phyloP scores from a whole-genome alignment of 1,140 invertebrate genomes.

The Penaeus indicus region DNA sequence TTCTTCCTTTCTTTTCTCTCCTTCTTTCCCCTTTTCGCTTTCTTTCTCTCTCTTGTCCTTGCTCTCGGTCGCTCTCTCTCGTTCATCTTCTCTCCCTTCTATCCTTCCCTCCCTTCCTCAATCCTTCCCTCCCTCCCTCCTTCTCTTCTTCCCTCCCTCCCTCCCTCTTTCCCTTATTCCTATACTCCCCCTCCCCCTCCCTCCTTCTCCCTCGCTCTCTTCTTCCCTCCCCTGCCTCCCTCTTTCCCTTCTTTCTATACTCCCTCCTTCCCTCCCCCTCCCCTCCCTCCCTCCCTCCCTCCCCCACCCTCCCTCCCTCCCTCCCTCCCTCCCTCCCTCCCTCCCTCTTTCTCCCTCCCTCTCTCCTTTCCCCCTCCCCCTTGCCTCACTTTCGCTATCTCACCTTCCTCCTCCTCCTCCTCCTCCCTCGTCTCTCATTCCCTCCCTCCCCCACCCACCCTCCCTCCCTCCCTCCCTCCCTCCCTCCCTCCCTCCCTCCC shows the following conservation, averaged over 20 bases:
- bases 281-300: not conserved
- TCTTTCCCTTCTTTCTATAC: not conserved
- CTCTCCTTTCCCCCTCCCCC: slow-evolving; percentile 26
- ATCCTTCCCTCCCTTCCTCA: not conserved
- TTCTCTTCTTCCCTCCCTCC: not conserved
- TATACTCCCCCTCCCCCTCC: too few species aligned
- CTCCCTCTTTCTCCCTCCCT: not conserved
- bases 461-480: slow-evolving; percentile 3
- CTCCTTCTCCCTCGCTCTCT: too few species aligned
- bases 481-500: not conserved
- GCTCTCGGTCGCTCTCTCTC: not conserved
- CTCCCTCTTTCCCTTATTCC: not conserved
- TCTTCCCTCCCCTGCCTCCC: not conserved
- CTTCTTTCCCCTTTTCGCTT: not conserved
- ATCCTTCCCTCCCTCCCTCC: not conserved
- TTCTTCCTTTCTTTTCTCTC: not conserved
- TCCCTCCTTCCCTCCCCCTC: not conserved
- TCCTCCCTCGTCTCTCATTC: not conserved
- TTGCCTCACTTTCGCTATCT: slow-evolving; percentile 4
- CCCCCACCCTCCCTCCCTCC: not conserved
- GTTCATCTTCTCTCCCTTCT: not conserved
- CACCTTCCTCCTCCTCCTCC: not conserved
- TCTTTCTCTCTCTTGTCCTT: not conserved
- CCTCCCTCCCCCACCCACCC: not conserved
- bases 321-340: not conserved